A percentile compares a stretch with the other conserved stretches of the same genome.
phyloP scores from a whole-genome alignment of 2,113 vertebrate genomes.

The Actenoides lindsayi region DNA sequence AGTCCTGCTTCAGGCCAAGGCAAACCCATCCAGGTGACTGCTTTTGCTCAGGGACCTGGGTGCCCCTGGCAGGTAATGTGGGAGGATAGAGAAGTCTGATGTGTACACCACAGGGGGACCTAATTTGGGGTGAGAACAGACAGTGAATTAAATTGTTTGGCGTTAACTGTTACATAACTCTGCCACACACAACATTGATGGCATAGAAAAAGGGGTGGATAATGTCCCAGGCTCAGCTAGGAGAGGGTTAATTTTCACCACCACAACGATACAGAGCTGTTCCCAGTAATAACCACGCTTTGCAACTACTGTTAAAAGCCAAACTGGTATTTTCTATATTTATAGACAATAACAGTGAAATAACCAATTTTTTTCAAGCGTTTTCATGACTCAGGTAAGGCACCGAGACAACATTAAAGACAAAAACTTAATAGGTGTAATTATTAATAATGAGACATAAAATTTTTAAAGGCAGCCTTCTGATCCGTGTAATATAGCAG shows the following conservation, averaged over 20 bases:
- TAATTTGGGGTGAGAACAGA: background rate
- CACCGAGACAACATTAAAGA: background rate
- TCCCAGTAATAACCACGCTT: background rate
- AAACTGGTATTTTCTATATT: background rate
- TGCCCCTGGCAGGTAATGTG: background rate
- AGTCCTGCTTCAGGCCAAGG: background rate
- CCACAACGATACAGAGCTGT: background rate
- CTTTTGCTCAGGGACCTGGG: background rate
- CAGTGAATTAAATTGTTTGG: background rate
- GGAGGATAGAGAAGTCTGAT: background rate
- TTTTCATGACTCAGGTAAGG: background rate
- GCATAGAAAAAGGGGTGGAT: background rate
- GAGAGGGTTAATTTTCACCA: background rate
- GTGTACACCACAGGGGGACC: background rate
- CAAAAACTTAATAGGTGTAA: background rate
- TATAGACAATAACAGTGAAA: background rate
- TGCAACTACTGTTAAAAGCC: background rate
- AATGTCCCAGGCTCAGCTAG: background rate
- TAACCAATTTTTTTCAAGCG: background rate
- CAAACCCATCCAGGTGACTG: background rate
- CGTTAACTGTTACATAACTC: background rate
- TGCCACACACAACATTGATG: background rate
- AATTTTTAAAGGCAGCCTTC: background rate
- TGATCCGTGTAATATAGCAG: background rate
- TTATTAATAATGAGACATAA: background rate